A percentile compares a stretch with the other conserved stretches of the same genome.
Evolutionary conservation across 2,888 invertebrate species (phyloP).

Genomic region (Gandaritis pyraliata): DNA sequence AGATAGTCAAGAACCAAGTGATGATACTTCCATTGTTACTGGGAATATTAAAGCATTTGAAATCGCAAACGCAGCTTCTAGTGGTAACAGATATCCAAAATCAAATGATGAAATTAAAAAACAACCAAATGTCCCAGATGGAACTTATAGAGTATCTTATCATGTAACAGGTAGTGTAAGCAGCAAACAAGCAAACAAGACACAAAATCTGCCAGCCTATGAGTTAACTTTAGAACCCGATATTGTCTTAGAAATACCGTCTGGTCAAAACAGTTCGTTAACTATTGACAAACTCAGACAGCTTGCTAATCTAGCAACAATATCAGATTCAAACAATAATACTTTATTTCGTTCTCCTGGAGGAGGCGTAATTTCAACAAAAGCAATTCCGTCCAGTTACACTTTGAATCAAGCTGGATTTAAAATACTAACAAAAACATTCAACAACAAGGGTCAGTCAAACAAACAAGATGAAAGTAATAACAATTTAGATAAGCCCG

Average conservation of each 20-base stretch:
- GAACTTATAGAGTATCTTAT: slow-evolving; percentile 77
- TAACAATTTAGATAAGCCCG: slow-evolving; percentile 64
- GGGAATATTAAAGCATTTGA: slow-evolving; percentile 53
- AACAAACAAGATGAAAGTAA: slow-evolving; percentile 75
- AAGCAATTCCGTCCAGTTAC: slow-evolving; percentile 85
- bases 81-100: slow-evolving; percentile 69
- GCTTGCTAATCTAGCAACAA: slow-evolving; percentile 83
- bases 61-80: slow-evolving; percentile 46
- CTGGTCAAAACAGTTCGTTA: slow-evolving; percentile 69
- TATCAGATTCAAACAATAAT: slow-evolving; percentile 80
- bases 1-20: slow-evolving; percentile 47
- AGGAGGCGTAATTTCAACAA: slow-evolving; percentile 83
- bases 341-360: slow-evolving; percentile 78
- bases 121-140: slow-evolving; percentile 64
- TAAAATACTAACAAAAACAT: slow-evolving; percentile 86
- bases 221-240: slow-evolving; percentile 76
- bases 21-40: slow-evolving; percentile 52
- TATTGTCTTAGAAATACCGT: slow-evolving; percentile 75
- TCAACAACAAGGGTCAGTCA: slow-evolving; percentile 80
- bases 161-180: slow-evolving; percentile 80
- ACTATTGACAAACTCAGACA: slow-evolving; percentile 80
- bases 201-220: slow-evolving; percentile 72
- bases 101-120: slow-evolving; percentile 61
- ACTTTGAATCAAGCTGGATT: slow-evolving; percentile 87
- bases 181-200: slow-evolving; percentile 78